Evolutionary conservation across 2,797 vertebrate species (phyloP).

Genomic region (Erpetoichthys calabaricus): DNA sequence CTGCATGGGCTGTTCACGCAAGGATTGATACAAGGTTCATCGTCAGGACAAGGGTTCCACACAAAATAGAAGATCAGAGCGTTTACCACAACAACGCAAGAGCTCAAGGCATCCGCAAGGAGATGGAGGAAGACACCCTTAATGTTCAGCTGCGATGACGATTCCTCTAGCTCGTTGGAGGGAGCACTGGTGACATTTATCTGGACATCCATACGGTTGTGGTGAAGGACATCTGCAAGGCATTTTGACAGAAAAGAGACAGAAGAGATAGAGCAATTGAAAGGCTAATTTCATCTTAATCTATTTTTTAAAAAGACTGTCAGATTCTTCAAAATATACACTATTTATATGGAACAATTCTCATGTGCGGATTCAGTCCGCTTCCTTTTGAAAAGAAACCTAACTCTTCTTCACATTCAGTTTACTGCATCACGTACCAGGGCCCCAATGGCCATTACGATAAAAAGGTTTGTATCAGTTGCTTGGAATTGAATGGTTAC

Average conservation of each 20-base stretch:
- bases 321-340: too few relatives aligned
- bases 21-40: constrained; percentile 55
- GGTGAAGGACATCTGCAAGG: constrained; percentile 43
- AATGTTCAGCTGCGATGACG: constrained; percentile 84
- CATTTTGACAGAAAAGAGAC: constrained; percentile 8
- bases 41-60: constrained; percentile 65
- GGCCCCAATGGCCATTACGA: too few relatives aligned
- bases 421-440: too few relatives aligned
- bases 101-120: constrained; percentile 88
- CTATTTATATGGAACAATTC: too few relatives aligned
- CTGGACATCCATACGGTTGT: constrained; percentile 54
- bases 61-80: constrained; percentile 74
- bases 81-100: constrained; percentile 89
- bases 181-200: constrained; percentile 63
- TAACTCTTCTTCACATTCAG: too few relatives aligned
- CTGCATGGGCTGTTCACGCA: constrained; percentile 56
- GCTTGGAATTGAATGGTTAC: too few relatives aligned
- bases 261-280: not conserved
- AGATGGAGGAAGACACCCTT: constrained; percentile 95
- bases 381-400: too few relatives aligned
- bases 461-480: too few relatives aligned
- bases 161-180: constrained; percentile 48
- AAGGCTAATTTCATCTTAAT: too few relatives aligned
- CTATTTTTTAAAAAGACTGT: too few relatives aligned
- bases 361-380: too few relatives aligned